Conservation (phyloP, 2,113 vertebrate species). For the Microcebus lehilahytsara region DNA sequence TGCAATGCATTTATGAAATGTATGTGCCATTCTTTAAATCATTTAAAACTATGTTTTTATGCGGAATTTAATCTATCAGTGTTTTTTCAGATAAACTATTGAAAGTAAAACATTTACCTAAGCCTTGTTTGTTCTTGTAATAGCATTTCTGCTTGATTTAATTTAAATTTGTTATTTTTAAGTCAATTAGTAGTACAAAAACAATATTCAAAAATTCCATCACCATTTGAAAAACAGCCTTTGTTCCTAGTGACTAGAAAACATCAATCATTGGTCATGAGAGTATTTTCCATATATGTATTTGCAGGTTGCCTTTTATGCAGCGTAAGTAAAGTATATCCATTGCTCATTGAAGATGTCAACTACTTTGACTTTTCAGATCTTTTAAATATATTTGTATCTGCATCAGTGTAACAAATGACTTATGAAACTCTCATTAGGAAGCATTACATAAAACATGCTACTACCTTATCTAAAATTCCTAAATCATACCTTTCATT, state of each 20-base stretch:
- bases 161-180: constrained; percentile 50
- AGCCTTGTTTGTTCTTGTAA: constrained; percentile 53
- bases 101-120: constrained; percentile 58
- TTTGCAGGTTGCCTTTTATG: not conserved
- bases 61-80: constrained; percentile 40
- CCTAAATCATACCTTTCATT: constrained; percentile 20
- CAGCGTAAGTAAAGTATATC: not conserved
- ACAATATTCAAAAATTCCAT: constrained; percentile 38
- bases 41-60: constrained; percentile 56
- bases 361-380: not conserved
- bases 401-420: not conserved
- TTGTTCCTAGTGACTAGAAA: not conserved
- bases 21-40: constrained; percentile 39
- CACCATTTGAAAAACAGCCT: not conserved
- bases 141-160: constrained; percentile 32
- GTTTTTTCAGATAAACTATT: constrained; percentile 62
- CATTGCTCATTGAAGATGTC: not conserved
- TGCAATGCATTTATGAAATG: constrained; percentile 16
- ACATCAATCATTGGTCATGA: not conserved
- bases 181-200: constrained; percentile 14
- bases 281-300: not conserved
- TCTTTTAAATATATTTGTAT: constrained; percentile 29
- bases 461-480: not conserved
- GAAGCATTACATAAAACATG: not conserved
- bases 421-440: constrained; percentile 13